phyloP scores from a whole-genome alignment of 1,140 invertebrate genomes.

The Lucilia sericata region DNA sequence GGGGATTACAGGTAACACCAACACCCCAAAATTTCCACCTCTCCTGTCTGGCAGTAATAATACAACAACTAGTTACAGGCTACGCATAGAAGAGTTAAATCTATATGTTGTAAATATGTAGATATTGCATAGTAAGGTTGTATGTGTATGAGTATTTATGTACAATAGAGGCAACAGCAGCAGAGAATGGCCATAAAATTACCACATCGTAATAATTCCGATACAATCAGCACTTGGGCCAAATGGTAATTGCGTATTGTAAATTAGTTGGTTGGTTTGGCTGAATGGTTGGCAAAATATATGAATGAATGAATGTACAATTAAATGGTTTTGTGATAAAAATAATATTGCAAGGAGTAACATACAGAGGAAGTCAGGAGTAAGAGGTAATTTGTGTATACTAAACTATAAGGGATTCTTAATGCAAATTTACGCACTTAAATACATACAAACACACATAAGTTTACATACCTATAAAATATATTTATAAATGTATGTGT shows the following conservation, averaged over 20 bases:
- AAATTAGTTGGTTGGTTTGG: constrained; percentile 20
- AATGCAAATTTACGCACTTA: constrained; percentile 23
- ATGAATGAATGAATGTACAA: constrained; percentile 3
- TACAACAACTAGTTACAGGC: neutral
- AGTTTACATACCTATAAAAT: neutral
- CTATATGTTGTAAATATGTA: neutral
- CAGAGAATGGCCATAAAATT: constrained; percentile 47
- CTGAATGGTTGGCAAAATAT: constrained; percentile 1
- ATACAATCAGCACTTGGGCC: constrained; percentile 46
- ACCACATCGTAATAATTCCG: constrained; percentile 50
- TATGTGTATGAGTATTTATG: neutral
- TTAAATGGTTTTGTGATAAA: constrained; percentile 14
- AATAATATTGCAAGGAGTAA: neutral
- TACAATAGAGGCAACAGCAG: neutral
- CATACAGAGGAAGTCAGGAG: neutral
- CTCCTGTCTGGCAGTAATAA: neutral
- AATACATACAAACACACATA: neutral
- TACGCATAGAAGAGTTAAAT: constrained; percentile 25
- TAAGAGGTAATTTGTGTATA: neutral
- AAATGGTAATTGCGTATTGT: constrained; percentile 25
- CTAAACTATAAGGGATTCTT: too few species aligned
- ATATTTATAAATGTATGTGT: neutral
- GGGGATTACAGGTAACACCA: neutral
- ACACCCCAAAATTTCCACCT: neutral
- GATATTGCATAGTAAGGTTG: neutral